Conservation (phyloP, 2,888 invertebrate genomes). For the Oligia latruncula region DNA sequence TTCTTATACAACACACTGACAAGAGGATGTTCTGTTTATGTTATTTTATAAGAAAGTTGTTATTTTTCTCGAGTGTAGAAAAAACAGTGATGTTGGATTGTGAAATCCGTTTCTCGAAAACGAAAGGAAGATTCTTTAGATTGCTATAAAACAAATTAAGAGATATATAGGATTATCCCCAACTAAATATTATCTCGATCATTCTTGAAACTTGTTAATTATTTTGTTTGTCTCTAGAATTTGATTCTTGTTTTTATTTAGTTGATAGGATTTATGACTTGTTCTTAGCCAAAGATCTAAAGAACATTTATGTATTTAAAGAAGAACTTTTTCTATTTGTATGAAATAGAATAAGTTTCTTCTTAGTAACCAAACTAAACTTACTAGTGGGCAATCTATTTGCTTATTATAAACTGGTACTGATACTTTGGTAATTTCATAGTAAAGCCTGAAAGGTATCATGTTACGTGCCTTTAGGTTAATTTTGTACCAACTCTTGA, state of each 20-base stretch:
- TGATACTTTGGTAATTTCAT: not conserved
- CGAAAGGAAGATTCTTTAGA: slow-evolving; percentile 21
- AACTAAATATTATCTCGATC: slow-evolving; percentile 12
- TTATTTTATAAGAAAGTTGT: slow-evolving; percentile 44
- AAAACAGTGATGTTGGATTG: slow-evolving; percentile 19
- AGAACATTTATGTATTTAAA: not conserved
- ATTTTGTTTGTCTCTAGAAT: slow-evolving; percentile 37
- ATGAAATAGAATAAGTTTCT: not conserved
- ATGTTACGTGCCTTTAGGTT: slow-evolving; percentile 21
- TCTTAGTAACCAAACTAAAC: not conserved
- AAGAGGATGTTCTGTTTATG: slow-evolving; percentile 47
- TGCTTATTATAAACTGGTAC: not conserved
- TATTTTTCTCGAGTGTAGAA: slow-evolving; percentile 42
- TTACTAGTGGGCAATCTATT: not conserved
- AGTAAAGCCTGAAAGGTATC: slow-evolving; percentile 13
- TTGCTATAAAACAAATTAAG: slow-evolving; percentile 37
- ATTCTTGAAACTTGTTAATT: slow-evolving; percentile 25
- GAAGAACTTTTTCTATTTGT: not conserved
- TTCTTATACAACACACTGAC: slow-evolving; percentile 45
- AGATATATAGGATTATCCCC: slow-evolving; percentile 29
- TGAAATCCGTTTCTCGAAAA: slow-evolving; percentile 25
- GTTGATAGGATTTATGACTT: slow-evolving; percentile 20
- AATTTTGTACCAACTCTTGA: slow-evolving; percentile 11
- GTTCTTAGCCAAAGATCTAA: slow-evolving; percentile 8
- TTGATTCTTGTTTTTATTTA: slow-evolving; percentile 30